phyloP scores from a whole-genome alignment of 2,888 invertebrate species.

The Steromphala cineraria region DNA sequence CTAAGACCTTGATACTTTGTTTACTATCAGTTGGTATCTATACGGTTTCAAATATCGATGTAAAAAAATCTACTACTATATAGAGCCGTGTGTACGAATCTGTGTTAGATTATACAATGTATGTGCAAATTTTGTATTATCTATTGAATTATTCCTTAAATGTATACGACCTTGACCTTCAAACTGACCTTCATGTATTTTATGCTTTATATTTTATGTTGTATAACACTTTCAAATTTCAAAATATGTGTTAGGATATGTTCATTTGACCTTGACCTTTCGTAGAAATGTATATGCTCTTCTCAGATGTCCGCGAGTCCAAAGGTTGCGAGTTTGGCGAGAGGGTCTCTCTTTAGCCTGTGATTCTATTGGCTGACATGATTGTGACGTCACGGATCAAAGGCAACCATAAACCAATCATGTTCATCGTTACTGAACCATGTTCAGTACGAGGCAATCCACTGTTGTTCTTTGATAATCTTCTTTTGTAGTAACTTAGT shows the following conservation, averaged over 20 bases:
- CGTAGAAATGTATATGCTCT: background rate
- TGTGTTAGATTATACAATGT: too few species aligned
- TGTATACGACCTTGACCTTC: too few species aligned
- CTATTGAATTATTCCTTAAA: too few species aligned
- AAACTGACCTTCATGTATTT: too few species aligned
- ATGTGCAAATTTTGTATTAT: too few species aligned
- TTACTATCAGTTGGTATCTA: too few species aligned
- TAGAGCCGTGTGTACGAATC: too few species aligned
- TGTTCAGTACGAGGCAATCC: background rate
- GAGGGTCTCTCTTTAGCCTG: background rate
- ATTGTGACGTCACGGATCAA: slow-evolving; percentile 2
- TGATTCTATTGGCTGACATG: slow-evolving; percentile 2
- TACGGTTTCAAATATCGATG: too few species aligned
- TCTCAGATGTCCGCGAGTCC: background rate
- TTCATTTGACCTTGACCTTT: background rate
- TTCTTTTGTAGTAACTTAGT: background rate
- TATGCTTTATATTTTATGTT: background rate
- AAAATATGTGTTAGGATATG: background rate
- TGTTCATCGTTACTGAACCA: background rate
- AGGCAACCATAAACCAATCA: background rate
- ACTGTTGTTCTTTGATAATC: background rate
- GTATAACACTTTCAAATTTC: background rate
- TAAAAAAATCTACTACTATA: too few species aligned
- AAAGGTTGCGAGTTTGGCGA: background rate
- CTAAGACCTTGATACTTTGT: too few species aligned